phyloP scores from a whole-genome alignment of 2,113 vertebrate genomes.

The Oenanthe melanoleuca region DNA sequence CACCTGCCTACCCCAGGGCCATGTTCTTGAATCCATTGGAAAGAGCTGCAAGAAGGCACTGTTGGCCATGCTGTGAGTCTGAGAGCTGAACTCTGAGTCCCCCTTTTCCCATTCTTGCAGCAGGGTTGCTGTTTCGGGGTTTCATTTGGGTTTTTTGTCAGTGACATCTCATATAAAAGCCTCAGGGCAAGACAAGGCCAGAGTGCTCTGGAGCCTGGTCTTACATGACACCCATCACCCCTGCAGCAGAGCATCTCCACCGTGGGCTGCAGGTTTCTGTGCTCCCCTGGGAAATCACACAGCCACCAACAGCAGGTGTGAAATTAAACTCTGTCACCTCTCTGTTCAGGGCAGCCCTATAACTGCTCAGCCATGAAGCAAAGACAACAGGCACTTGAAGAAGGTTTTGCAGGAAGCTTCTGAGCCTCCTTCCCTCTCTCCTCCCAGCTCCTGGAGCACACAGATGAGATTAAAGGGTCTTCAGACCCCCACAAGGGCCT shows the following conservation, averaged over 20 bases:
- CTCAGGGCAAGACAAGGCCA: not conserved
- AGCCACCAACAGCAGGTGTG: not conserved
- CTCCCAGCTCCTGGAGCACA: not conserved
- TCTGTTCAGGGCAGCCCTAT: not conserved
- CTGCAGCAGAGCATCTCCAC: not conserved
- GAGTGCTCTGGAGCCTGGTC: not conserved
- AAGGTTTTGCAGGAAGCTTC: not conserved
- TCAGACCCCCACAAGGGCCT: not conserved
- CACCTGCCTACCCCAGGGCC: not conserved
- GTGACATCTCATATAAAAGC: not conserved
- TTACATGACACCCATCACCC: not conserved
- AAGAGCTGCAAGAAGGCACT: not conserved
- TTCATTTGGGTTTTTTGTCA: not conserved
- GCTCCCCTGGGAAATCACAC: not conserved
- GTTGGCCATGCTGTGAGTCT: not conserved
- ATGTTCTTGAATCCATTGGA: rapidly evolving
- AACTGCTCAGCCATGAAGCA: not conserved
- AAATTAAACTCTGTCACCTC: constrained; percentile 16
- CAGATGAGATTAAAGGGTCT: not conserved
- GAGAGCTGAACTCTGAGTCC: not conserved
- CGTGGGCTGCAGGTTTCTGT: not conserved
- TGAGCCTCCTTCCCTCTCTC: not conserved
- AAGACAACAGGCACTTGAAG: not conserved
- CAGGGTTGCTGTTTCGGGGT: not conserved
- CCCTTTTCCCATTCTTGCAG: not conserved